These are phyloP conservation scores for Hirundichthys speculiger DNA, from an alignment of 2,113 vertebrate species.

Conservation along the genomic window DNA sequence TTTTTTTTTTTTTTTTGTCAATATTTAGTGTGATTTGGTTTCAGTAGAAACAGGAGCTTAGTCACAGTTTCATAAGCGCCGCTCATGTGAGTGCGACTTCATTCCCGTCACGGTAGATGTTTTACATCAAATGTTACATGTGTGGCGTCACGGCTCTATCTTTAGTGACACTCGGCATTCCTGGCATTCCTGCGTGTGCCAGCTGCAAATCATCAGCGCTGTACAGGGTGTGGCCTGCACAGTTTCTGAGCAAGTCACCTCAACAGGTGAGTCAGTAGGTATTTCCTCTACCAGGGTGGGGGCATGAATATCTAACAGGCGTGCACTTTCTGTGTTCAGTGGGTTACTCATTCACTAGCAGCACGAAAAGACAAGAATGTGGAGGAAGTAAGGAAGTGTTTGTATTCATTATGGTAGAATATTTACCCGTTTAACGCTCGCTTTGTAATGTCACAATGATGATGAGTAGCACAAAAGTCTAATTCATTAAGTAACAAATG, in stretches of 20 bases:
- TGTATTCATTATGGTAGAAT: too few relatives aligned
- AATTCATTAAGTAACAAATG: too few relatives aligned
- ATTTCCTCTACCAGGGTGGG: background rate
- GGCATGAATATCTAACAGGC: background rate
- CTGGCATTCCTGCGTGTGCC: conserved; percentile 52
- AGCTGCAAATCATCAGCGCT: conserved; percentile 29
- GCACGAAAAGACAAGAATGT: too few relatives aligned
- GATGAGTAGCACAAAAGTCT: too few relatives aligned
- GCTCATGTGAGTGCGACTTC: conserved; percentile 7
- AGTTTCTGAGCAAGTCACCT: conserved; percentile 37
- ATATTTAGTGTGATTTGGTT: conserved; percentile 42
- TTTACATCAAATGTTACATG: conserved; percentile 47
- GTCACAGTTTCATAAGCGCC: conserved; percentile 1
- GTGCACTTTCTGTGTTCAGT: too few relatives aligned
- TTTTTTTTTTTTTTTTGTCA: conserved; percentile 36
- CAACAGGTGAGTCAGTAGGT: conserved; percentile 49
- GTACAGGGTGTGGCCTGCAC: conserved; percentile 52
- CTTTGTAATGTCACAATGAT: too few relatives aligned
- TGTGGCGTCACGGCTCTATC: conserved; percentile 44
- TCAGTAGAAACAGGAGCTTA: conserved; percentile 18
- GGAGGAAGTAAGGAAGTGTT: too few relatives aligned
- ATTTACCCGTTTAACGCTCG: too few relatives aligned
- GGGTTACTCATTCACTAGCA: too few relatives aligned
- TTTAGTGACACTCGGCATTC: conserved; percentile 63
- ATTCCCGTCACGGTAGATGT: conserved; percentile 30